These are phyloP conservation scores for Anhinga anhinga DNA, from an alignment of 2,113 vertebrate genomes.

Conservation along the genomic window DNA sequence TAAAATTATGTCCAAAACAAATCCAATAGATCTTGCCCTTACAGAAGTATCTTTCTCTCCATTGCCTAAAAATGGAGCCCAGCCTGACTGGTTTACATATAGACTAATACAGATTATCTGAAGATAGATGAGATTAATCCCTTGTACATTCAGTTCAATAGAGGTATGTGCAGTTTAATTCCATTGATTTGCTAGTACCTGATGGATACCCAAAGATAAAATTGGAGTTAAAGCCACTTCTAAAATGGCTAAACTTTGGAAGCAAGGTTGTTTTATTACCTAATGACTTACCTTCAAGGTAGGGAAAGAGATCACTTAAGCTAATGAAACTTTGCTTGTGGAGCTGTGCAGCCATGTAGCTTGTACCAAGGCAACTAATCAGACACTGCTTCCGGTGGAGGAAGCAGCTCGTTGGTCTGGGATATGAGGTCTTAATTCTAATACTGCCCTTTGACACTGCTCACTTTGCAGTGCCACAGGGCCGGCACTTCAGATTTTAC, in stretches of 20 bases:
- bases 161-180: not conserved
- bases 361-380: not conserved
- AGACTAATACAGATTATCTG: not conserved
- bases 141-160: not conserved
- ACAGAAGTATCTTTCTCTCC: not conserved
- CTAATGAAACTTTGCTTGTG: not conserved
- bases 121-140: not conserved
- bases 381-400: not conserved
- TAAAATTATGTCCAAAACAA: not conserved
- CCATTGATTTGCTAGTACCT: not conserved
- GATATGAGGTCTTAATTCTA: not conserved
- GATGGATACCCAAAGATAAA: not conserved
- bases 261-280: not conserved
- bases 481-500: not conserved
- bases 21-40: not conserved
- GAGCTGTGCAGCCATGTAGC: not conserved
- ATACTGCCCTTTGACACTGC: not conserved
- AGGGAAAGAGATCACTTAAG: not conserved
- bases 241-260: not conserved
- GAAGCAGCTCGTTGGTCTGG: not conserved
- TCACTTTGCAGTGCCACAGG: not conserved
- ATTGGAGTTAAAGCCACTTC: not conserved
- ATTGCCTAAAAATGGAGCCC: not conserved
- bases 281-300: not conserved
- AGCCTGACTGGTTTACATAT: not conserved